phyloP scores from a whole-genome alignment of 2,888 invertebrate genomes.

The Mythimna albipuncta region DNA sequence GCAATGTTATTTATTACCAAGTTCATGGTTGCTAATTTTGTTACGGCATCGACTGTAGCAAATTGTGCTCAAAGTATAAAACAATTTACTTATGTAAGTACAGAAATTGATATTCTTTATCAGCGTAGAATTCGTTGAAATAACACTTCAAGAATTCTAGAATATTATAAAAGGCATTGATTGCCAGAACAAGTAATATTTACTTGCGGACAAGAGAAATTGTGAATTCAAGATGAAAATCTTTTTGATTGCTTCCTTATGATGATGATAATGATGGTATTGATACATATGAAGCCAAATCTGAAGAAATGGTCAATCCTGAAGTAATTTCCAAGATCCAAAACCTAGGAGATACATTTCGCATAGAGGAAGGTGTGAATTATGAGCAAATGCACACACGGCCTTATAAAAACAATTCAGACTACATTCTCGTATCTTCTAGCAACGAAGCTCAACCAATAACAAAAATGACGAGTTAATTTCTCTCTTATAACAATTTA shows the following conservation, averaged over 20 bases:
- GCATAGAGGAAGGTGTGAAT: not conserved
- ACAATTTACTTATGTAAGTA: conserved; percentile 22
- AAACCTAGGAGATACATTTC: no score
- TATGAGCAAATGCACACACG: not conserved
- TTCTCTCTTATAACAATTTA: conserved; percentile 16
- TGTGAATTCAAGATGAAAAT: no score
- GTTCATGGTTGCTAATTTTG: conserved; percentile 44
- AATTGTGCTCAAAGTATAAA: conserved; percentile 19
- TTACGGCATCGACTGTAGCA: conserved; percentile 4
- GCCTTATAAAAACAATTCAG: not conserved
- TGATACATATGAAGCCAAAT: no score
- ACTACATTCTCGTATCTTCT: conserved; percentile 2
- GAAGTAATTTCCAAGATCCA: no score
- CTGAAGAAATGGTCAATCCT: no score
- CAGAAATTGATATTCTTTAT: not conserved
- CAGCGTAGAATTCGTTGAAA: conserved; percentile 9
- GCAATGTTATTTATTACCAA: conserved; percentile 30
- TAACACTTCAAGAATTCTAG: not conserved
- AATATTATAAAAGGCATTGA: no score
- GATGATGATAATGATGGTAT: no score
- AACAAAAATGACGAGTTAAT: conserved; percentile 28
- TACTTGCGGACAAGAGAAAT: no score
- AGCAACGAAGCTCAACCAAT: conserved; percentile 18
- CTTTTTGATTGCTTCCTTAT: no score
- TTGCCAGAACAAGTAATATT: no score